phyloP scores from a whole-genome alignment of 2,888 invertebrate species.

The Nysson spinosus region DNA sequence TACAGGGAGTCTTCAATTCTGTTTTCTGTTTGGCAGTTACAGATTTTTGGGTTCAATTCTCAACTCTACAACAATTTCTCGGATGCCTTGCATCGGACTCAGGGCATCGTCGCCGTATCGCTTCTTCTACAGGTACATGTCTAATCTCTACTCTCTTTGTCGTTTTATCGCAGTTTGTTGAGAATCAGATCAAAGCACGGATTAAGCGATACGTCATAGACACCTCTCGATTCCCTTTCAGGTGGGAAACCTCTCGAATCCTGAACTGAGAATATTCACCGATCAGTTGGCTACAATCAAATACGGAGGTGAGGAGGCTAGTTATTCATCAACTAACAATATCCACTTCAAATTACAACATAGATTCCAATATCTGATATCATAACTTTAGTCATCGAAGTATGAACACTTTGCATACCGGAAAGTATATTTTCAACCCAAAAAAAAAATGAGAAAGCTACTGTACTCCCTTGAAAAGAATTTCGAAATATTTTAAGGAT shows the following conservation, averaged over 20 bases:
- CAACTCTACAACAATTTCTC: slow-evolving; percentile 98
- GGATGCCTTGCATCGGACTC: slow-evolving; percentile 94
- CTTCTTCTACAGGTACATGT: slow-evolving; percentile 92
- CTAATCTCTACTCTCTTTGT: slow-evolving; percentile 35
- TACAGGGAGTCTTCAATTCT: too few relatives aligned
- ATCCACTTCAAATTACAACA: too few relatives aligned
- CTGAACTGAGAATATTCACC: slow-evolving; percentile 92
- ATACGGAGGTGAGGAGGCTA: slow-evolving; percentile 87
- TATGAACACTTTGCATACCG: too few relatives aligned
- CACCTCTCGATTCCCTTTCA: slow-evolving; percentile 78
- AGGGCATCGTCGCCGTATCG: slow-evolving; percentile 96
- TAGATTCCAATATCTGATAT: slow-evolving; percentile 22
- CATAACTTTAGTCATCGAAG: too few relatives aligned
- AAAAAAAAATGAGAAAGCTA: too few relatives aligned
- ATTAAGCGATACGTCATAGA: slow-evolving; percentile 56
- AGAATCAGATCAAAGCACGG: slow-evolving; percentile 46
- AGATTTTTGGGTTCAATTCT: slow-evolving; percentile 98
- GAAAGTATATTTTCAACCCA: too few relatives aligned
- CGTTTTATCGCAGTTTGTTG: neutral
- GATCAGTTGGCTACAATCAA: slow-evolving; percentile 95
- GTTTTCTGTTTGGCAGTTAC: slow-evolving; percentile 85
- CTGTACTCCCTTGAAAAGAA: too few relatives aligned
- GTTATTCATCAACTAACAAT: slow-evolving; percentile 24
- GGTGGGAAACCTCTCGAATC: slow-evolving; percentile 95
- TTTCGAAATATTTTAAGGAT: too few relatives aligned